Evolutionary conservation across 2,888 invertebrate genomes (phyloP), one percentile per base, ranked within the genome.

Genomic region (Epinotia nisella): DNA sequence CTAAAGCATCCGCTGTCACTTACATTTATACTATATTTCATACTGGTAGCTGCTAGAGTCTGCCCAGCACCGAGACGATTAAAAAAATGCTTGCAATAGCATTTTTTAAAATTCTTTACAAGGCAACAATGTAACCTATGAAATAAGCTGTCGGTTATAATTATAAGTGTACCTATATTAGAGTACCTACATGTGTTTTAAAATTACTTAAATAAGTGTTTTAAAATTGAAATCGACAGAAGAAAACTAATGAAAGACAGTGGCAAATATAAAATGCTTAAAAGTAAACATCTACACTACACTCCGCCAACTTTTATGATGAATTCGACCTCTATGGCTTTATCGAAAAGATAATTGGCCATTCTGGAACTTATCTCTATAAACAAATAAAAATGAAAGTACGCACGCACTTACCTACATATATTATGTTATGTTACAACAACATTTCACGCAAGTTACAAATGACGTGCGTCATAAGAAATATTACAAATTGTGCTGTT

Each of bases 381-480:
- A 61, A 67, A 67, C 29, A 61, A 67, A 72, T 49, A 58, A 64
- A 68, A 67, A 67, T n/a, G 61, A 71, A 71, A 67, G 66, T 72
- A 62, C 61, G 55, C 55, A 35, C 45, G 55, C 59, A 41, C 60
- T 41, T 66, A 58, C 17, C 13, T 13, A 41, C 3, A 15, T 9
- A 10, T 21, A 10, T 15, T 21, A 61, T n/a, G 39, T 7, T 19
- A 51, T 29, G 29, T 39, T 15, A 53, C 24, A 71, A 61, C 19
- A 70, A 58, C 49, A 62, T 45, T 55, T 19, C 9, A 55, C 17
- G 64, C 51, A 35, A 53, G 53, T 17, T 64, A 58, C 24, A 39
- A 35, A 41, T 56, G 24, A 41, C 59, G 59, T 61, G 61, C 61
- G 55, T 72, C 55, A 72, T 60, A 35, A 29, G 29, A 59, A 59